Percentiles rank a stretch among this genome's conserved stretches.
These are phyloP conservation scores for Magallana gigas DNA, from an alignment of 1,140 invertebrate species.

Conservation along the genomic window DNA sequence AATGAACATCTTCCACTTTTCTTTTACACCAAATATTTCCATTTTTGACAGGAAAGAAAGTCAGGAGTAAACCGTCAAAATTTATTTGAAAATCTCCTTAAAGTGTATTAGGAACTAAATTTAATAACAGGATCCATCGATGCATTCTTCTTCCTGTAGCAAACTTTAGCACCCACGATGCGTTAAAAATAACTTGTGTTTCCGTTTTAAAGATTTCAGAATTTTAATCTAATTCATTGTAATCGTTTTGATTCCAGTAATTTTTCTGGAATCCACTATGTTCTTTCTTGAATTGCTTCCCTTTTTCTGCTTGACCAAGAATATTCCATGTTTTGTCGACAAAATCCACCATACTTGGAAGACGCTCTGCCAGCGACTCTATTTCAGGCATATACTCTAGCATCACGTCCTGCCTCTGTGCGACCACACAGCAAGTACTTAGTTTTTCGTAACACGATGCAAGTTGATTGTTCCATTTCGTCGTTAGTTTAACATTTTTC, in stretches of 20 bases:
- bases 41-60: too few relatives aligned
- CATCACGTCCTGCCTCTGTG: not conserved
- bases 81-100: too few relatives aligned
- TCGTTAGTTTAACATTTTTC: not conserved
- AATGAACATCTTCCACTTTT: too few relatives aligned
- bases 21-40: too few relatives aligned
- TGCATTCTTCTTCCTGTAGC: too few relatives aligned
- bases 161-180: too few relatives aligned
- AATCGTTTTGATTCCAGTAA: not conserved
- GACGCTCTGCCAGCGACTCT: not conserved
- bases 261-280: not conserved
- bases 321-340: not conserved
- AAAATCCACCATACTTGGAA: not conserved
- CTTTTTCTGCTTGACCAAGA: conserved; percentile 3
- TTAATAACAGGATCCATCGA: too few relatives aligned
- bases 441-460: not conserved
- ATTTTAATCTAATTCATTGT: not conserved
- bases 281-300: not conserved
- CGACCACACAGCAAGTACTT: not conserved
- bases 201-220: too few relatives aligned
- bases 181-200: too few relatives aligned
- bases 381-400: conserved; percentile 8
- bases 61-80: too few relatives aligned
- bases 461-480: not conserved
- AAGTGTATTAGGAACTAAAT: too few relatives aligned